Conservation (phyloP, 2,797 vertebrate species). For the Hapalemur alaotrensis region DNA sequence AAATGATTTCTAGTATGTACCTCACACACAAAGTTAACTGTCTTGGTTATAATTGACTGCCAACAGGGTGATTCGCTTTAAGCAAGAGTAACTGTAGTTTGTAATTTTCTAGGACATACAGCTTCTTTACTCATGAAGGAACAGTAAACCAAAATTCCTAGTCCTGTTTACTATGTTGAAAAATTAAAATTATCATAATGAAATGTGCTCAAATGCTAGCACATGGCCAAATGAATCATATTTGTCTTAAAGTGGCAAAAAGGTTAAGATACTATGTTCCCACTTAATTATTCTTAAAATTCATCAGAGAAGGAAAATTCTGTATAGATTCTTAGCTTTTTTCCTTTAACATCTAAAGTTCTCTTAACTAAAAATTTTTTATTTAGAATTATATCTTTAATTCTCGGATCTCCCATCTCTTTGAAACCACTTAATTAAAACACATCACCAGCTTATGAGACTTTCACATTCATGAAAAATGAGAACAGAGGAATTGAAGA, state of each 20-base stretch:
- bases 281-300: constrained; percentile 43
- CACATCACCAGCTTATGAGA: neutral
- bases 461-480: constrained; percentile 59
- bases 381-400: constrained; percentile 33
- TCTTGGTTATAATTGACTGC: constrained; percentile 36
- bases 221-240: constrained; percentile 37
- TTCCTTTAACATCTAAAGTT: constrained; percentile 22
- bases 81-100: constrained; percentile 49
- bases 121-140: constrained; percentile 58
- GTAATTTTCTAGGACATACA: constrained; percentile 71
- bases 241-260: constrained; percentile 50
- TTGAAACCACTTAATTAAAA: constrained; percentile 46
- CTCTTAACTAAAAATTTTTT: constrained; percentile 44
- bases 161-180: constrained; percentile 16
- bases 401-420: neutral
- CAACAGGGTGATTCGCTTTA: constrained; percentile 36
- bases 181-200: constrained; percentile 49
- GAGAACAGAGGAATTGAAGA: neutral
- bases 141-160: constrained; percentile 65
- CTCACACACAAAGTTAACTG: constrained; percentile 8
- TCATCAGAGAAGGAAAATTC: constrained; percentile 16
- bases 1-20: constrained; percentile 53
- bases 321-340: constrained; percentile 23
- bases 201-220: constrained; percentile 36
- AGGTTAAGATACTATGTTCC: neutral